Conservation (phyloP, 2,888 invertebrate species). For the Rhyacophila evoluta region DNA sequence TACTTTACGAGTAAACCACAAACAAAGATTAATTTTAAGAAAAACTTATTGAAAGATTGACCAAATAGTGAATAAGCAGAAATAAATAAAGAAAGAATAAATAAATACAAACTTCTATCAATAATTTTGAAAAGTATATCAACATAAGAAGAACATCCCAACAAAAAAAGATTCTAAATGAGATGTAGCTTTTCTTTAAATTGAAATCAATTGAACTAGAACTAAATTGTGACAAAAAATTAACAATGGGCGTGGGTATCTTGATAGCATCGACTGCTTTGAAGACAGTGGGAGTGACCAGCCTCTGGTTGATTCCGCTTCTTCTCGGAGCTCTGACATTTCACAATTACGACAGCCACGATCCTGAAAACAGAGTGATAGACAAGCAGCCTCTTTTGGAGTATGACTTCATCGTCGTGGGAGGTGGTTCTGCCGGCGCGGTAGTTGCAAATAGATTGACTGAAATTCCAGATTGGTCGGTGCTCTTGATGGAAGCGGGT, state of each 20-base stretch:
- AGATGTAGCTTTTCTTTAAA: no score
- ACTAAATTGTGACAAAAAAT: no score
- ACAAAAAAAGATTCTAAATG: no score
- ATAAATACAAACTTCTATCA: no score
- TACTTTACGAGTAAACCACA: no score
- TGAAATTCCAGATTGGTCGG: constrained; percentile 81
- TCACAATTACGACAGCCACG: constrained; percentile 82
- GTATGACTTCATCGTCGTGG: constrained; percentile 87
- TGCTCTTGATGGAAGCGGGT: constrained; percentile 82
- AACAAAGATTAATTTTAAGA: no score
- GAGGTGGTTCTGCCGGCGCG: constrained; percentile 91
- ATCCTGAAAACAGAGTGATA: constrained; percentile 82
- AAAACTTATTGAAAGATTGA: no score
- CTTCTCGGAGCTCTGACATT: constrained; percentile 85
- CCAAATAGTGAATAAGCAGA: no score
- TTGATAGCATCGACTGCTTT: constrained; percentile 82
- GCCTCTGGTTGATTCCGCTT: constrained; percentile 87
- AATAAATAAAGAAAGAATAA: no score
- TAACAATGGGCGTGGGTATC: constrained; percentile 78
- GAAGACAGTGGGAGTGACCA: constrained; percentile 82
- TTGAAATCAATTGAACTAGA: no score
- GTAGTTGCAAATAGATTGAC: constrained; percentile 86
- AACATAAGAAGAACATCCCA: no score
- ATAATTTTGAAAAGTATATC: no score
- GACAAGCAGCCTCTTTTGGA: constrained; percentile 79